A percentile compares a stretch with the other conserved stretches of the same genome.
These are phyloP conservation scores for Laticauda colubrina DNA, from an alignment of 2,113 vertebrate genomes.

Conservation along the genomic window DNA sequence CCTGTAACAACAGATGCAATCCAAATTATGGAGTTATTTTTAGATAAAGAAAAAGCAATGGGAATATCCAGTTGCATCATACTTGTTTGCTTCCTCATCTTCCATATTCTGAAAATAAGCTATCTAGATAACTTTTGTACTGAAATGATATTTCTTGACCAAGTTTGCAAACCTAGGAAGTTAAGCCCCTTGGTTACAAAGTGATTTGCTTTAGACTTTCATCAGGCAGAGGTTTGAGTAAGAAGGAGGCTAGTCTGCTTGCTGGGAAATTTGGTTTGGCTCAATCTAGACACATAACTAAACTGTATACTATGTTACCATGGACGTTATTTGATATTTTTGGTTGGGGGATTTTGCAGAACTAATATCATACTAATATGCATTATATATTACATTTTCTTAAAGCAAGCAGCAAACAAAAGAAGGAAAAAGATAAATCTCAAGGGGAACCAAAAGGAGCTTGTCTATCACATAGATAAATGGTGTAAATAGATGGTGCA, in stretches of 20 bases:
- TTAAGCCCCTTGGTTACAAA: not conserved
- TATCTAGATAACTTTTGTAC: not conserved
- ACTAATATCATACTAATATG: conserved; percentile 20
- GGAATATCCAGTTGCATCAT: not conserved
- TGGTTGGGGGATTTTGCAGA: conserved; percentile 27
- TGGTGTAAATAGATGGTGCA: not conserved
- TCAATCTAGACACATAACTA: conserved; percentile 22
- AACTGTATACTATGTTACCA: conserved; percentile 5
- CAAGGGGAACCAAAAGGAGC: not conserved
- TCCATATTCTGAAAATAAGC: not conserved
- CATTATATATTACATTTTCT: not conserved
- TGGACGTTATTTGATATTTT: conserved; percentile 26
- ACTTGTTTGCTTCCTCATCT: not conserved
- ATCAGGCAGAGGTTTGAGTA: not conserved
- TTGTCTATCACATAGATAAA: too few species aligned
- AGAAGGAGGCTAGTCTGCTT: not conserved
- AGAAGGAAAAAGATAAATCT: not conserved
- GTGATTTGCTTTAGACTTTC: not conserved
- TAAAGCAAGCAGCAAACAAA: not conserved
- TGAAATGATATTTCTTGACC: not conserved
- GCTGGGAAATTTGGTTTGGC: not conserved
- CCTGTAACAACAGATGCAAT: not conserved
- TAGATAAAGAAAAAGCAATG: not conserved
- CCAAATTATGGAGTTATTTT: not conserved
- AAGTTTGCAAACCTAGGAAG: not conserved